Evolutionary conservation across 2,113 vertebrate species (phyloP).

Genomic region (Calidris pugnax): DNA sequence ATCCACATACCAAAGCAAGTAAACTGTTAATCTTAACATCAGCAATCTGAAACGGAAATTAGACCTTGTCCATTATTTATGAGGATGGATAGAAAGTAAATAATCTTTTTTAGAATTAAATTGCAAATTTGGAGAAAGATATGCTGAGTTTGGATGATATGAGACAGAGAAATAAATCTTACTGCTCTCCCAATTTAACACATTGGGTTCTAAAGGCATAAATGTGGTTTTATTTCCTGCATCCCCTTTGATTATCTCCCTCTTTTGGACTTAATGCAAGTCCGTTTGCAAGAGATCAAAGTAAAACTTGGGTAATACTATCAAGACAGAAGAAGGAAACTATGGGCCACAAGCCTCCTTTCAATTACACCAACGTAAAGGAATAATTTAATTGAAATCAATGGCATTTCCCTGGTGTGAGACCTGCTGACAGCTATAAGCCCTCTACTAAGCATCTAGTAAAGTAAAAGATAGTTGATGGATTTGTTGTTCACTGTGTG

Average conservation of each 20-base stretch:
- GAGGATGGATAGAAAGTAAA: not conserved
- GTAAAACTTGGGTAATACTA: not conserved
- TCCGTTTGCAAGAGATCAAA: not conserved
- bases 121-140: not conserved
- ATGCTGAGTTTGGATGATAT: not conserved
- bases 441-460: not conserved
- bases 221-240: not conserved
- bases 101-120: conserved; percentile 4
- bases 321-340: not conserved
- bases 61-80: conserved; percentile 18
- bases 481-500: not conserved
- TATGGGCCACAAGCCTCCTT: not conserved
- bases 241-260: not conserved
- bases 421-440: not conserved
- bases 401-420: not conserved
- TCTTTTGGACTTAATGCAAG: not conserved
- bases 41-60: not conserved
- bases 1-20: not conserved
- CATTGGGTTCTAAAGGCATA: not conserved
- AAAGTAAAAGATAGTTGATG: not conserved
- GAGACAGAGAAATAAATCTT: conserved; percentile 5
- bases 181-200: not conserved
- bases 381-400: not conserved
- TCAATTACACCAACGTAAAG: not conserved
- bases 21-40: conserved; percentile 9